Conservation (phyloP, 1,140 invertebrate species). For the Oscheius sp. region DNA sequence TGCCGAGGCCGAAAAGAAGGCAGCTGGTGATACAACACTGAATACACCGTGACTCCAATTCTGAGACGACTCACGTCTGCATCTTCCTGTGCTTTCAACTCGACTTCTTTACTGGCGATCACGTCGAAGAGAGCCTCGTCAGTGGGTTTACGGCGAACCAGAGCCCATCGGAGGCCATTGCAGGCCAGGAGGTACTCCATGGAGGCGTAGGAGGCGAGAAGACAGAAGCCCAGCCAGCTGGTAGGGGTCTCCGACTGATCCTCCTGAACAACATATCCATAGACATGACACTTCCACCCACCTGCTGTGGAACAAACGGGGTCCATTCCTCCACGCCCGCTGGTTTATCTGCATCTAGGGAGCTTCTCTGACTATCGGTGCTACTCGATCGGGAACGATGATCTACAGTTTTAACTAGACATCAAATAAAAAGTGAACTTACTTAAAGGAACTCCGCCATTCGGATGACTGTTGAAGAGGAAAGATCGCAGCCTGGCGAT, state of each 20-base stretch:
- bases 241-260: background rate
- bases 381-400: too few relatives aligned
- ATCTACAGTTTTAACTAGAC: too few relatives aligned
- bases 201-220: background rate
- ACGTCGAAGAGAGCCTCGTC: background rate
- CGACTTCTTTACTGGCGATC: background rate
- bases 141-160: background rate
- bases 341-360: background rate
- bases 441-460: background rate
- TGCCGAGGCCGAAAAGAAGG: constrained; percentile 8
- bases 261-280: too few relatives aligned
- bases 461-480: background rate
- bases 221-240: background rate
- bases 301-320: background rate
- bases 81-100: background rate
- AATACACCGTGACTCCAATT: too few relatives aligned
- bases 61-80: background rate
- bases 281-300: background rate
- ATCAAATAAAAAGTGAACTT: background rate
- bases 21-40: constrained; percentile 6
- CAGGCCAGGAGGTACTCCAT: background rate
- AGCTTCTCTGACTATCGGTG: background rate
- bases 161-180: background rate
- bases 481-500: background rate
- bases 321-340: background rate